These are phyloP conservation scores for Sakesphorus luctuosus DNA, from an alignment of 2,113 vertebrate genomes.

Conservation along the genomic window DNA sequence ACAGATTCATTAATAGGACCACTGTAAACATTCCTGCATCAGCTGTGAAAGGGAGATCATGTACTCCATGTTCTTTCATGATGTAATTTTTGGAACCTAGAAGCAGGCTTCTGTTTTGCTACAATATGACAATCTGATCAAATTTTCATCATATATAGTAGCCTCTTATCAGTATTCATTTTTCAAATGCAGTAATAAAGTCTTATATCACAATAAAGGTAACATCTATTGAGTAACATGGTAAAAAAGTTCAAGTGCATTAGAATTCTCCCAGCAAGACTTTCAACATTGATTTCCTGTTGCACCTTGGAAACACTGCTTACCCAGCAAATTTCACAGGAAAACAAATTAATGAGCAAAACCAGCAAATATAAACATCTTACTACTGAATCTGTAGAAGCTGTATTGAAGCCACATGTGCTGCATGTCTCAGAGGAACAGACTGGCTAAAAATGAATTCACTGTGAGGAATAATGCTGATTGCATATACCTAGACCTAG, in stretches of 20 bases:
- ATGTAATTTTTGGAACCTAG: neutral
- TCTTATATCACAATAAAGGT: neutral
- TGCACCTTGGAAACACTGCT: neutral
- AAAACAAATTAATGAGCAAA: neutral
- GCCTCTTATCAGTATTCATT: neutral
- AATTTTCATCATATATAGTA: neutral
- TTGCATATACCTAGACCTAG: neutral
- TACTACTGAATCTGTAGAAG: neutral
- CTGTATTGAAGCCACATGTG: neutral
- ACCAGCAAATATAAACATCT: neutral
- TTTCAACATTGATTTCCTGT: neutral
- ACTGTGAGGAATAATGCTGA: neutral
- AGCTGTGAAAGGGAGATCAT: neutral
- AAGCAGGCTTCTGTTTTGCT: neutral
- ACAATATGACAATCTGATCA: neutral
- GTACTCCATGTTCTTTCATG: neutral
- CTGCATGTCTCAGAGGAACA: neutral
- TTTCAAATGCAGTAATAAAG: slow-evolving; percentile 14
- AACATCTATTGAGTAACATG: neutral
- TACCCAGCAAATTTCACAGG: neutral
- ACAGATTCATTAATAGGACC: neutral
- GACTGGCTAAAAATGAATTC: neutral
- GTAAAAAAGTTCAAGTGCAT: neutral
- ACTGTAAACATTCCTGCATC: neutral
- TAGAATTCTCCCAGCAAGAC: neutral